phyloP scores from a whole-genome alignment of 92 coral and sea anemone species.

The Zoanthus sociatus region DNA sequence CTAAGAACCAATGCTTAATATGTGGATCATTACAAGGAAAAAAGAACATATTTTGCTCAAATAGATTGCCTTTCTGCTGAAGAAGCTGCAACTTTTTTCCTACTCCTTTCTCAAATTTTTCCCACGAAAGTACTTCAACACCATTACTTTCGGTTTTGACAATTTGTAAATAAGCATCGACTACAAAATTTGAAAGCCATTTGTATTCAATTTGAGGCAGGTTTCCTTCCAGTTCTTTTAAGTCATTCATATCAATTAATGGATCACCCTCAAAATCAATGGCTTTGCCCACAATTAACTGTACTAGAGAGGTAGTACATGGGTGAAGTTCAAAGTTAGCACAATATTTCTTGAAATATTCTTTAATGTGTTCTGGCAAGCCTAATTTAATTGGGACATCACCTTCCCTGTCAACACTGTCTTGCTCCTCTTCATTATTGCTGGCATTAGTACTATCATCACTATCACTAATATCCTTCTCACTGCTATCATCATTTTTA shows the following conservation, averaged over 20 bases:
- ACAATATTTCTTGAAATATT: slow-evolving; percentile 35
- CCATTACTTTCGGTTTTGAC: slow-evolving; percentile 32
- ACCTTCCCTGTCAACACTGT: slow-evolving; percentile 1
- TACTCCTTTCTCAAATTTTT: slow-evolving; percentile 39
- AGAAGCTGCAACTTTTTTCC: slow-evolving; percentile 43
- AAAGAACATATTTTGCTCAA: slow-evolving; percentile 40
- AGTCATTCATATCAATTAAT: slow-evolving; percentile 34
- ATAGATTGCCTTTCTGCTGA: slow-evolving; percentile 31
- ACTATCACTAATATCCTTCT: slow-evolving; percentile 13
- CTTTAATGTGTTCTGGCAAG: slow-evolving; percentile 36
- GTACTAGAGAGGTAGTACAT: slow-evolving; percentile 44
- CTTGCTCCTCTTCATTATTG: background rate
- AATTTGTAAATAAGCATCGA: slow-evolving; percentile 27
- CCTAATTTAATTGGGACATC: slow-evolving; percentile 34
- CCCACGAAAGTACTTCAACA: slow-evolving; percentile 32
- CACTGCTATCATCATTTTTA: slow-evolving; percentile 15
- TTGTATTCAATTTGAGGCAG: slow-evolving; percentile 23
- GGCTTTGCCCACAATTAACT: slow-evolving; percentile 36
- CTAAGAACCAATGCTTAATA: slow-evolving; percentile 42
- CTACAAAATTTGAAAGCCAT: slow-evolving; percentile 30
- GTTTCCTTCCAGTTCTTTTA: slow-evolving; percentile 43
- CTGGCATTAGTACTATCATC: slow-evolving; percentile 28
- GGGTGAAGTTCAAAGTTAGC: slow-evolving; percentile 35
- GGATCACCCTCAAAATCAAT: slow-evolving; percentile 60
- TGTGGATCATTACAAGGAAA: slow-evolving; percentile 19